Evolutionary conservation across 2,888 invertebrate genomes (phyloP), one percentile per base, ranked within the genome.

Genomic region (Lasioglossum zephyrum): DNA sequence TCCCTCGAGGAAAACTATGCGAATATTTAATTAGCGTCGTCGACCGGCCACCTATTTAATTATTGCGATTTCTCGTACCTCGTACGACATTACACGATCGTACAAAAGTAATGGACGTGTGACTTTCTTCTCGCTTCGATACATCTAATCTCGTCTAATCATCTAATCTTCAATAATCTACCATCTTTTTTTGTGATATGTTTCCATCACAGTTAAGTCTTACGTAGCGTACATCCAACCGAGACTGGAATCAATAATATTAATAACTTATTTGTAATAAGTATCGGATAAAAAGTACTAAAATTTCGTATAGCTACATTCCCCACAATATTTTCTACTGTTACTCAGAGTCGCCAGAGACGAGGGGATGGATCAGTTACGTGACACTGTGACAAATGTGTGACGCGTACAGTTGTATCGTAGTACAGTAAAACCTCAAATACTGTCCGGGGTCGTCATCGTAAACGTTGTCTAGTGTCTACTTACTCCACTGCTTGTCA

Each of bases 171-270:
- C n/a, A n/a, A 11, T 70, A 22, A 31, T 47, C 16, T 18, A 73
- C 5, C n/a, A 63, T 79, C 16, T 66, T 44, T 39, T 36, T 31
- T 63, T 73, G 86, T 87, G 90, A 91, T 90, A 91, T 90, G 89
- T 89, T 79, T 16, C 26, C 86, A 91, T 92, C 92, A 92, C 91
- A 91, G 90, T 60, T 86, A n/a, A 77, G 66, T 82, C 70, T 66
- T 9, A 9, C 47, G 36, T 26, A 70, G n/a, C 13, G n/a, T 13
- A n/a, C n/a, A 41, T n/a, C 22, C 11, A 41, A 70, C 41, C n/a
- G 41, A 41, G 70, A 13, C 41, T 11, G 22, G 41, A 41, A 11
- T 11, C 4, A 16, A 63, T 63, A 63, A 11, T 44, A 13, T 44
- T 11, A 44, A 44, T 13, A 11, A 44, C 44, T 44, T 44, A 44